Evolutionary conservation across 2,113 vertebrate species (phyloP), one percentile per base, ranked within the genome.

Genomic region (Nematolebias whitei): DNA sequence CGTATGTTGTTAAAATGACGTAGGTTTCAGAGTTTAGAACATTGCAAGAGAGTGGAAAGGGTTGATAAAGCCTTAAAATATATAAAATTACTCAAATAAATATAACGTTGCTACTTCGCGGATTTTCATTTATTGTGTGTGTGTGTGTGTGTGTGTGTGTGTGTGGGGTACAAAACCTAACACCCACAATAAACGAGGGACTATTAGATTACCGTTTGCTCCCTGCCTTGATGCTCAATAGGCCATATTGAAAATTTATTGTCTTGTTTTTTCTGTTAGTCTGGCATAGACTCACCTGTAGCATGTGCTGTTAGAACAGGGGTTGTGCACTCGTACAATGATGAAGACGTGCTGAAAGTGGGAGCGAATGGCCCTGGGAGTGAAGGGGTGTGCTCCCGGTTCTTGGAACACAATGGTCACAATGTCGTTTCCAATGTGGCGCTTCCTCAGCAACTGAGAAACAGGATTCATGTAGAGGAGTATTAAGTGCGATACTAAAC

Each of bases 351-450:
- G 96, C 61, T 98, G 96, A 76, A 98, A 98, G 85, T 98, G 96
- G 44, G 96, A 98, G 3, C 96, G 95, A 73, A 98, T 94, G 72
- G 95, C 94, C 90, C 96, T 98, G 14, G 96, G 96, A 51, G 95
- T 97, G 92, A 98, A 98, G 0, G 96, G 95, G 58, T 95, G 94
- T 60, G 96, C 93, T 59, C 96, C 96, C 2, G 96, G 95, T 86
- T 98, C 96, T 90, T 98, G 96, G 91, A 98, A 97, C 91, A 98
- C 96, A 75, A 98, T 96, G 43, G 96, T 98, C 82, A 98, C 96
- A 4, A 98, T 98, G 89, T 98, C 96, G 68, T 98, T 98, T 44
- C 96, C 96, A 76, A 98, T 97, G 82, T 98, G 96, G 15, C 96
- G 92, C 83, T 98, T 98, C 84, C 96, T 93, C 61, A 98, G 91